Conservation (phyloP, 2,888 invertebrate genomes). For the Clunio marinus region DNA sequence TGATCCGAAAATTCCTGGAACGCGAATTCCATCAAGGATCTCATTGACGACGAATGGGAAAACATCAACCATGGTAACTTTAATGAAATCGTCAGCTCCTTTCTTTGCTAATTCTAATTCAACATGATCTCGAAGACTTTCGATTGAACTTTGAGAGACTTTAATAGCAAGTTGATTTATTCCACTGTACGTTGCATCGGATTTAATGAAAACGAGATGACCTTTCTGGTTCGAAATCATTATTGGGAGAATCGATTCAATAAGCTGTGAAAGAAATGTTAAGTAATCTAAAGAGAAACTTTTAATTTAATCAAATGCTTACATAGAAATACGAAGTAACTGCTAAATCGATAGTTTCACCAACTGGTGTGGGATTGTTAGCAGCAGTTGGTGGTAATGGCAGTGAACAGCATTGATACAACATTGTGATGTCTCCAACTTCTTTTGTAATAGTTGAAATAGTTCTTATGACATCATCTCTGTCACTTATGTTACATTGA, state of each 20-base stretch:
- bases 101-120: constrained; percentile 59
- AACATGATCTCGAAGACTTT: constrained; percentile 61
- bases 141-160: constrained; percentile 63
- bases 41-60: constrained; percentile 61
- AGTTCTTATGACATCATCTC: constrained; percentile 53
- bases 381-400: constrained; percentile 58
- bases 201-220: constrained; percentile 60
- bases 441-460: constrained; percentile 54
- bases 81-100: constrained; percentile 54
- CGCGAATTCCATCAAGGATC: constrained; percentile 55
- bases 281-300: no score
- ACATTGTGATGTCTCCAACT: constrained; percentile 58
- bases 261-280: constrained; percentile 52
- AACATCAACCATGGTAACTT: constrained; percentile 59
- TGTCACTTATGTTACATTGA: constrained; percentile 57
- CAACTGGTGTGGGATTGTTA: constrained; percentile 55
- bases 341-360: constrained; percentile 57
- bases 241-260: constrained; percentile 58
- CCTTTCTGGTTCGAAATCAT: constrained; percentile 59
- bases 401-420: constrained; percentile 62
- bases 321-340: constrained; percentile 63
- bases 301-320: no score
- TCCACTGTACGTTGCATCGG: constrained; percentile 60
- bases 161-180: constrained; percentile 59
- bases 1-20: constrained; percentile 63